A percentile compares a stretch with the other conserved stretches of the same genome.
Conservation (phyloP, 2,888 invertebrate genomes). For the Blastobasis adustella region DNA sequence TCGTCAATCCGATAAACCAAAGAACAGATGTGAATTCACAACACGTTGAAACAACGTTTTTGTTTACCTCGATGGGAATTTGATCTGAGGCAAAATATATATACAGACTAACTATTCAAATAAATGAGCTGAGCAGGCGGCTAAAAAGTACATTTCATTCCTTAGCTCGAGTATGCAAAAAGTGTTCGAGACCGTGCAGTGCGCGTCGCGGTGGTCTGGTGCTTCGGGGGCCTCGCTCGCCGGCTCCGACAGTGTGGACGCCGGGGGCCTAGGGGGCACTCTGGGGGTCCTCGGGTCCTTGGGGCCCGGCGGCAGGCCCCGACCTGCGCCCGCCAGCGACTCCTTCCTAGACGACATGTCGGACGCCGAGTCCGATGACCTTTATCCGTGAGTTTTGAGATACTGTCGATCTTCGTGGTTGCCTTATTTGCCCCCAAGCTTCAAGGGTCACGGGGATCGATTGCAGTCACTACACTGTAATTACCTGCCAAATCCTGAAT, state of each 20-base stretch:
- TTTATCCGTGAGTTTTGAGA: slow-evolving; percentile 77
- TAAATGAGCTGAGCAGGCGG: neutral
- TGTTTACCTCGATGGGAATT: too few relatives aligned
- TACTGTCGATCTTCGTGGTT: too few relatives aligned
- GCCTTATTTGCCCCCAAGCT: too few relatives aligned
- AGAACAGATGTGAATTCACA: too few relatives aligned
- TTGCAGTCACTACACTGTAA: too few relatives aligned
- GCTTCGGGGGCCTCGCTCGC: slow-evolving; percentile 52
- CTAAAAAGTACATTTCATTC: slow-evolving; percentile 11
- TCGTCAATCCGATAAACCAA: too few relatives aligned
- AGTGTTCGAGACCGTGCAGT: slow-evolving; percentile 93
- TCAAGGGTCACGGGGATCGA: too few relatives aligned
- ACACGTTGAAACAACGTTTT: too few relatives aligned
- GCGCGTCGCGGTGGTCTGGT: slow-evolving; percentile 79
- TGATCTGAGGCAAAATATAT: too few relatives aligned
- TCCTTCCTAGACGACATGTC: slow-evolving; percentile 72
- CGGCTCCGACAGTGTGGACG: slow-evolving; percentile 56
- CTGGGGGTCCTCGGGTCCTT: slow-evolving; percentile 48
- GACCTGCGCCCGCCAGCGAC: slow-evolving; percentile 76
- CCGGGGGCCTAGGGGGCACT: slow-evolving; percentile 22
- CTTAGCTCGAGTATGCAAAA: slow-evolving; percentile 87
- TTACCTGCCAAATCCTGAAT: too few relatives aligned
- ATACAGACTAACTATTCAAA: neutral
- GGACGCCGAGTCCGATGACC: slow-evolving; percentile 82
- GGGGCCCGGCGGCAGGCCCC: slow-evolving; percentile 64